Conservation (phyloP, 37 sponge, comb jelly and placozoan species). For the Ianthella basta region DNA sequence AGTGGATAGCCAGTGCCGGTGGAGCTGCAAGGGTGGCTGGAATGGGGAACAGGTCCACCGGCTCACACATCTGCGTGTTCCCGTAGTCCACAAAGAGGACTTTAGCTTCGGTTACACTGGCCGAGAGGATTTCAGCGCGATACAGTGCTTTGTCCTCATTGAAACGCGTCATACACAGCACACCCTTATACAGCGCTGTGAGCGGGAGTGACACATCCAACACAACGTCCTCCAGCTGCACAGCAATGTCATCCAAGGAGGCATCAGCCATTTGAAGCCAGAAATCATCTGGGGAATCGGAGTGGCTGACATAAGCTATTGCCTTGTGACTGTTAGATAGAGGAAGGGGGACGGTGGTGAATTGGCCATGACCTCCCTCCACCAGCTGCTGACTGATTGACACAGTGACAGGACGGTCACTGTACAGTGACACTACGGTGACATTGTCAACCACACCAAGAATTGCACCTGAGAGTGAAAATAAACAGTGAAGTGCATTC, state of each 20-base stretch:
- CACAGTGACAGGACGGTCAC: neutral
- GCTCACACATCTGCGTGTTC: slow-evolving; percentile 33
- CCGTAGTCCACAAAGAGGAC: slow-evolving; percentile 84
- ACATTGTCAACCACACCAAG: neutral
- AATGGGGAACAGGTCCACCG: slow-evolving; percentile 24
- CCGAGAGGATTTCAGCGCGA: slow-evolving; percentile 42
- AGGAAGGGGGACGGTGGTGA: neutral
- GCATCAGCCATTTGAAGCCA: slow-evolving; percentile 50
- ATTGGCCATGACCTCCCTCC: slow-evolving; percentile 1
- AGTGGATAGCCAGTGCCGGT: slow-evolving; percentile 60
- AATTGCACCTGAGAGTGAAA: neutral
- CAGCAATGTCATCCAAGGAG: slow-evolving; percentile 32
- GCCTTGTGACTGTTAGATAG: slow-evolving; percentile 4
- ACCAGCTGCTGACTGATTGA: slow-evolving; percentile 10
- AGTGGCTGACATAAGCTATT: slow-evolving; percentile 27
- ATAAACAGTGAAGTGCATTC: neutral
- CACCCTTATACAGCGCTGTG: slow-evolving; percentile 33
- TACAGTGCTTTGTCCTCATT: slow-evolving; percentile 51
- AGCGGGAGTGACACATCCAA: slow-evolving; percentile 21
- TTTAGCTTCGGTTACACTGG: slow-evolving; percentile 19
- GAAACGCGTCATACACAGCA: slow-evolving; percentile 51
- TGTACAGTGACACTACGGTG: neutral
- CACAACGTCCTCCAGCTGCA: neutral
- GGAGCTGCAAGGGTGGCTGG: neutral
- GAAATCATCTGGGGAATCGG: slow-evolving; percentile 52